A percentile compares a stretch with the other conserved stretches of the same genome.
Conservation (phyloP, 2,888 invertebrate genomes). For the Drosophila setosimentum region DNA sequence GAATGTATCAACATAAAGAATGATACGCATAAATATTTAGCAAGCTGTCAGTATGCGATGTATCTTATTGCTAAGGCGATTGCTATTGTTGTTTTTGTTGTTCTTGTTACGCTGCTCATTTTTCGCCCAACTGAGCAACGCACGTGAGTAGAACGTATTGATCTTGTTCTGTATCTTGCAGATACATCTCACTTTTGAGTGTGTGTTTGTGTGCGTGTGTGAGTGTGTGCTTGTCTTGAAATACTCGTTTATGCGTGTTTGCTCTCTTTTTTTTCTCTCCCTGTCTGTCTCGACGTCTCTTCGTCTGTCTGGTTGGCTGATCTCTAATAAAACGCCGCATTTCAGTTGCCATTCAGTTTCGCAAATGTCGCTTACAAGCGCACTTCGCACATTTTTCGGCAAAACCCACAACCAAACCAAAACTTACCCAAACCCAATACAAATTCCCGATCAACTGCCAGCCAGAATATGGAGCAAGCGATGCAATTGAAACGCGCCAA, state of each 20-base stretch:
- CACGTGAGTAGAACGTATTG: conserved; percentile 77
- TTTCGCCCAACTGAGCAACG: conserved; percentile 49
- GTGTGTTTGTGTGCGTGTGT: conserved; percentile 20
- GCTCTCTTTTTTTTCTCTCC: conserved; percentile 31
- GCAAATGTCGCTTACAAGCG: conserved; percentile 83
- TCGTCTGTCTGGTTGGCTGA: conserved; percentile 43
- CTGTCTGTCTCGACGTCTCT: conserved; percentile 32
- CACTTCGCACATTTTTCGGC: conserved; percentile 77
- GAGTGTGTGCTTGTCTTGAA: conserved; percentile 50
- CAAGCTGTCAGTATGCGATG: conserved; percentile 48
- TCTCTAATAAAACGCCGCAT: conserved; percentile 83
- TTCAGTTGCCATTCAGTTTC: conserved; percentile 83
- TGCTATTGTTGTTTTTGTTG: conserved; percentile 22
- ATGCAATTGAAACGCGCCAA: conserved; percentile 78
- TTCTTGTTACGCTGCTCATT: conserved; percentile 31
- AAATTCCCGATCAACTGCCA: conserved; percentile 2
- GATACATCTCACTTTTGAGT: conserved; percentile 66
- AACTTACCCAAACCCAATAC: conserved; percentile 28
- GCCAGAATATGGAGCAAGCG: conserved; percentile 77
- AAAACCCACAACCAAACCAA: conserved; percentile 36
- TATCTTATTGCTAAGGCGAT: conserved; percentile 44
- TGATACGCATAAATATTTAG: conserved; percentile 72
- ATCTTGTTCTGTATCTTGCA: conserved; percentile 78
- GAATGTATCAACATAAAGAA: conserved; percentile 57
- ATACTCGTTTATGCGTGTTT: conserved; percentile 71